These are phyloP conservation scores for Spheniscus humboldti DNA, from an alignment of 2,797 vertebrate species.

Conservation along the genomic window DNA sequence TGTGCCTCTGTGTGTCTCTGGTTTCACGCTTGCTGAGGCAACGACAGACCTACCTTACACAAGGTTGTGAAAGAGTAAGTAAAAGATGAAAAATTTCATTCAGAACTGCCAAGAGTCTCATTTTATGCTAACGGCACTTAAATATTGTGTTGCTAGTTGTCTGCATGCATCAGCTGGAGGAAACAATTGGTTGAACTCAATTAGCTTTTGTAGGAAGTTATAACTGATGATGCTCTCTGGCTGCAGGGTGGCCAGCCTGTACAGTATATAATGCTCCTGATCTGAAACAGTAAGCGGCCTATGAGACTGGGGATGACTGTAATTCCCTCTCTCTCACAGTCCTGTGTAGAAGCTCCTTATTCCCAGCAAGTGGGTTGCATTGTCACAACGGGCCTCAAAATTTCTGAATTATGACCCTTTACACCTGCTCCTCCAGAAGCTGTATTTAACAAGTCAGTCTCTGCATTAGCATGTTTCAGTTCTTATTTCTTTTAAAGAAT, in stretches of 20 bases:
- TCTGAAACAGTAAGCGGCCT: background rate
- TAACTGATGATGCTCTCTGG: background rate
- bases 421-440: background rate
- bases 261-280: background rate
- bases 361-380: background rate
- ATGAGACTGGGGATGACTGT: background rate
- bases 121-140: background rate
- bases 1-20: accelerated
- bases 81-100: background rate
- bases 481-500: background rate
- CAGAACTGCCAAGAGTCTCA: background rate
- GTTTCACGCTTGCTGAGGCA: background rate
- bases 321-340: background rate
- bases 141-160: background rate
- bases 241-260: background rate
- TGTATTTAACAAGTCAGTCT: background rate
- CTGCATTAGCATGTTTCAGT: background rate
- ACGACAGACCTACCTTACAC: background rate
- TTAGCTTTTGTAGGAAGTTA: background rate
- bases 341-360: background rate
- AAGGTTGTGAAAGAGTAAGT: background rate
- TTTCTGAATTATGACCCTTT: background rate
- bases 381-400: background rate
- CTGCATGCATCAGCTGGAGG: background rate
- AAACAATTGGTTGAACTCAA: background rate